A percentile compares a stretch with the other conserved stretches of the same genome.
Evolutionary conservation across 2,113 vertebrate species (phyloP).

Genomic region (Cephalopholis sonnerati): DNA sequence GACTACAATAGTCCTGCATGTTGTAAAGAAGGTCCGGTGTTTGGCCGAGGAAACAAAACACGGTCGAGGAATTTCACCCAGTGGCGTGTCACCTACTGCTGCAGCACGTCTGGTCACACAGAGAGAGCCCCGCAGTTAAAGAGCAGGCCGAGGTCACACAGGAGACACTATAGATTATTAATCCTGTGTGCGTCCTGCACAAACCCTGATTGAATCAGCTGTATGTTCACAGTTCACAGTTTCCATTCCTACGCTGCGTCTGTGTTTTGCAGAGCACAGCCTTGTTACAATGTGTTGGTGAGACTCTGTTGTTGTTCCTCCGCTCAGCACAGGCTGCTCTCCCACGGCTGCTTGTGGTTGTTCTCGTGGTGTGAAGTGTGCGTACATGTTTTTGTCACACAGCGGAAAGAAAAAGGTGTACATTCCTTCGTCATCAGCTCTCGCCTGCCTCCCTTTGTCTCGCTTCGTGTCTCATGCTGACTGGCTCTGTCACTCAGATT

Average conservation of each 20-base stretch:
- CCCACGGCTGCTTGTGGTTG: background rate
- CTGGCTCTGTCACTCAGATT: background rate
- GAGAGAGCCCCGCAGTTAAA: too few species aligned
- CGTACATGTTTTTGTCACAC: background rate
- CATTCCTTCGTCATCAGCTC: background rate
- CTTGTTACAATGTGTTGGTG: too few species aligned
- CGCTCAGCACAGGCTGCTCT: background rate
- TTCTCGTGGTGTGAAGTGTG: background rate
- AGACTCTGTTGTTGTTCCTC: background rate
- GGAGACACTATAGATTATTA: background rate
- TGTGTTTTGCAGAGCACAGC: too few species aligned
- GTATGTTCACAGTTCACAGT: background rate
- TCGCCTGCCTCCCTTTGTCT: background rate
- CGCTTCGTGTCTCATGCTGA: background rate
- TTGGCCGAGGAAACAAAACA: background rate
- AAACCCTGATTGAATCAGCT: background rate
- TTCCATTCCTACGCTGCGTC: constrained; percentile 2
- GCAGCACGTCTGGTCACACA: background rate
- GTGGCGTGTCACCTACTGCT: background rate
- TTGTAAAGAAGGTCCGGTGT: background rate
- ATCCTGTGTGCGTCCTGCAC: background rate
- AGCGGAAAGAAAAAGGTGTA: background rate
- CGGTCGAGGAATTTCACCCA: background rate
- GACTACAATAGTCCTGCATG: background rate
- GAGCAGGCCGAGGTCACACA: background rate